Conservation (phyloP, 2,797 vertebrate genomes). For the Atherinosoma microstoma region DNA sequence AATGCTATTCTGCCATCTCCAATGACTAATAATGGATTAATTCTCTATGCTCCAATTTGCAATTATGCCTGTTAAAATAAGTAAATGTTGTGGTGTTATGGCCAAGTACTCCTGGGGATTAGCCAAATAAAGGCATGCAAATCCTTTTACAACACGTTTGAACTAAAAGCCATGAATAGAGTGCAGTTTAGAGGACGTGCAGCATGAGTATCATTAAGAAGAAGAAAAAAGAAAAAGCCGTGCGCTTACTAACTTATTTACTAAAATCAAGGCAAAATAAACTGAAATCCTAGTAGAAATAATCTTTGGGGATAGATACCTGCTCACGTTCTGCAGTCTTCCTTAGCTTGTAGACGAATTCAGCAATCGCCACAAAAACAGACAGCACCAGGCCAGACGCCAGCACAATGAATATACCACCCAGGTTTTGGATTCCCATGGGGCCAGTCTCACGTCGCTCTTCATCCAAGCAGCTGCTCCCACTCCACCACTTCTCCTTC, state of each 20-base stretch:
- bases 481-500: constrained; percentile 99
- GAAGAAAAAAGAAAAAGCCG: constrained; percentile 40
- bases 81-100: constrained; percentile 61
- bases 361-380: constrained; percentile 95
- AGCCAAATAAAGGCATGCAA: constrained; percentile 69
- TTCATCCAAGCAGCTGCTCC: constrained; percentile 92
- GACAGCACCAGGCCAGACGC: constrained; percentile 96
- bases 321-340: constrained; percentile 95
- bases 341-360: constrained; percentile 97
- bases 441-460: constrained; percentile 94
- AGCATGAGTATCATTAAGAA: constrained; percentile 21
- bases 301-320: constrained; percentile 82
- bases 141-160: constrained; percentile 69
- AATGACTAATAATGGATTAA: constrained; percentile 78
- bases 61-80: constrained; percentile 77
- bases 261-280: constrained; percentile 36
- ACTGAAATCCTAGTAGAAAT: constrained; percentile 16
- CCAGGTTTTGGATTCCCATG: constrained; percentile 97
- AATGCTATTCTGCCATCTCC: constrained; percentile 66
- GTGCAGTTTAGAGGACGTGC: constrained; percentile 46
- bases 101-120: constrained; percentile 68
- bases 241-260: constrained; percentile 31
- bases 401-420: constrained; percentile 97
- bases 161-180: constrained; percentile 62
- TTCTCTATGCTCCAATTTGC: constrained; percentile 79